Base-by-base conservation (phyloP, 2,797 vertebrate species). In the Danio jaintianensis region DNA sequence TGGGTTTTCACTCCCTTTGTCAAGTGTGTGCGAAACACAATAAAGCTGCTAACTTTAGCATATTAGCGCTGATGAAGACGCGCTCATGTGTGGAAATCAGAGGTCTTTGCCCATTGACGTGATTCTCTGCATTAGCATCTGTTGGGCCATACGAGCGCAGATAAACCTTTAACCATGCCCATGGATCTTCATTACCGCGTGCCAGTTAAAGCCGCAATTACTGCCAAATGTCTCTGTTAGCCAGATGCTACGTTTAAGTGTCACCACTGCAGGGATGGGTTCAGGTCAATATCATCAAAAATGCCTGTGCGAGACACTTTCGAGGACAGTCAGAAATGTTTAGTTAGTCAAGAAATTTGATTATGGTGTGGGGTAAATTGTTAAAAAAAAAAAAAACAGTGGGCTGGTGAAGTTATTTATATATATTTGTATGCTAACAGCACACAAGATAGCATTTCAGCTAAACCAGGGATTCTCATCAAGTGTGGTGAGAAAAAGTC, bases 141-240 rank as follows among this genome's bases (percentile, higher is more conserved):
- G 93, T 90, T 87, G 82, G 85, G 88, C 91, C 90, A 91, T 92
- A 93, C 84, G 88, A 92, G 82, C 45, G 86, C 82, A 90, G 90
- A 91, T 91, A 91, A 92, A 89, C 89, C 90, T 89, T 90, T 88
- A 91, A 88, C 86, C 79, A 89, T 85, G 82, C 58, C 61, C 75
- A 93, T 95, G 93, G 89, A 93, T 94, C 92, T 94, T 94, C 92
- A 94, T 94, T 94, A 94, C 87, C 88, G 82, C 22, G 86, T 90
- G 64, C 86, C 90, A 88, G 90, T 90, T 90, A 90, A 87, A 85
- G 89, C 87, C 89, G 88, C 86, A 85, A 88, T 88, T 85, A 87
- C 88, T 91, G 92, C 89, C 91, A 92, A 91, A 84, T 66, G 73
- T 87, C 81, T 84, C 72, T 84, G 78, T 85, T 85, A 82, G 83